Evolutionary conservation across 2,113 vertebrate genomes (phyloP), one percentile per base, ranked within the genome.

Genomic region (Pterocles gutturalis): DNA sequence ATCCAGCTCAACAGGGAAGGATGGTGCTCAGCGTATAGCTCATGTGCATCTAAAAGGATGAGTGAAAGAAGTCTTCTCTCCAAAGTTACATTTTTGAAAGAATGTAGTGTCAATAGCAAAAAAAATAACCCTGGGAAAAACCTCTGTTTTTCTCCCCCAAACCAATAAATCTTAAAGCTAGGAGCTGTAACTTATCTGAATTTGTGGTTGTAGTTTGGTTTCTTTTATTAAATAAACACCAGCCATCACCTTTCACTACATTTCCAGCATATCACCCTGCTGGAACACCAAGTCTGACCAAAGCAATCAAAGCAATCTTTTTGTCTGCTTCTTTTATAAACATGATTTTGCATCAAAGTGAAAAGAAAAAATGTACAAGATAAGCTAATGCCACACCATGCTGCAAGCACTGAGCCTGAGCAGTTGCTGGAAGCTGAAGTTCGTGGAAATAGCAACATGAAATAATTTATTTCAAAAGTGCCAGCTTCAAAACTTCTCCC

Each of bases 91-190:
- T 49, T 83, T 38, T 43, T 70, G 34, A 60, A 75, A 78, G 34
- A 96, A 81, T 48, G 29, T 2, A 38, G 14, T n/a, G 20, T 51
- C 33, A 67, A 55, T 60, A 89, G 31, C 25, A 92, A 89, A 90
- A 78, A 62, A 90, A 78, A 62, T n/a, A 83, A 84, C 33, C 21
- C 76, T 92, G 72, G 65, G 76, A 79, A 95, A 94, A 94, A 22
- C 5, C 5, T 51, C 7, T 38, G 7, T 2, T 91, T 96, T 93
- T 62, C n/a, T 84, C 46, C 82, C 41, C 2, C 2, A 73, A 86
- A 15, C 0, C 13, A 96, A 75, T 92, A 93, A 83, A 86, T 83
- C 62, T 69, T 58, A 61, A 80, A 86, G 16, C n/a, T 34, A 79
- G 49, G 54, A 62, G n/a, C 34, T 93, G 10, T 82, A 90, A 75